Evolutionary conservation across 1,140 invertebrate genomes (phyloP), one percentile per base, ranked within the genome.

Genomic region (Pantala flavescens): DNA sequence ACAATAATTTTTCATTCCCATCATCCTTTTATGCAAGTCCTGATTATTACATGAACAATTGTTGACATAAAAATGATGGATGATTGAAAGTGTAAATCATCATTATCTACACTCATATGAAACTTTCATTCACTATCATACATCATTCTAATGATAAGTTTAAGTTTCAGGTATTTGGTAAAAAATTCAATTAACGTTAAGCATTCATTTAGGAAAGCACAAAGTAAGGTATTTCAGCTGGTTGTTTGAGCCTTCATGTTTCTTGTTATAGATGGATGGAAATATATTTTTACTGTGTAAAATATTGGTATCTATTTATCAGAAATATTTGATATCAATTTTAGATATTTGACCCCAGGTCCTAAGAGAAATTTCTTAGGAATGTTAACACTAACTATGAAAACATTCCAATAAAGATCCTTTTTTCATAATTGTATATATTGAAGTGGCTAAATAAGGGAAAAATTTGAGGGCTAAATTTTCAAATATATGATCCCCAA

Each of bases 281-380:
- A 36, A 63, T 63, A 63, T 63, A 63, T 63, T 63, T 63, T 63
- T 63, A 63, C 14, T 63, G 49, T 19, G 49, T 63, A 63, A 63
- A 63, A 63, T 14, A 63, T 63, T 63, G 49, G n/a, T 12, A 63
- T 21, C 14, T 16, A 63, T 63, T 63, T 63, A 63, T 21, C 49
- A 21, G 49, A 63, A 63, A 63, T 63, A 63, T 63, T 19, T 19
- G 12, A 63, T 21, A 19, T 63, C 49, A 63, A 63, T 21, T 7
- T 19, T 3, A 63, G 5, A 63, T 63, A 19, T 16, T 63, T 19
- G 14, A 21, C 3, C 12, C 49, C 3, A 1, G 12, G 1, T 63
- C 16, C 16, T 19, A 63, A 63, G n/a, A 19, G 3, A n/a, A 63
- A 16, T 63, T 3, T 21, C 14, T 63, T 63, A 16, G 16, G 14